Conservation (phyloP, 2,797 vertebrate genomes). For the Gymnocypris eckloni region DNA sequence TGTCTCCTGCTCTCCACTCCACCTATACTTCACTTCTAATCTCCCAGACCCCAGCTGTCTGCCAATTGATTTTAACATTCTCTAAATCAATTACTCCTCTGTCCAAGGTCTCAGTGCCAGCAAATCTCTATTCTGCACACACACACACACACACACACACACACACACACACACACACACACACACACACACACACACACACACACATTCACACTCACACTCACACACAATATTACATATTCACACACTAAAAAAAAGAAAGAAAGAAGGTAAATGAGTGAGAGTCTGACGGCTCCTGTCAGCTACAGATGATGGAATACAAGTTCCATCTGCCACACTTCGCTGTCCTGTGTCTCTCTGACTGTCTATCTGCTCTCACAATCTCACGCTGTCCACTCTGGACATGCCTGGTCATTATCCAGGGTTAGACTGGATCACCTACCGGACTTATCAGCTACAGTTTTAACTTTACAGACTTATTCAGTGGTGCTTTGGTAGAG, state of each 20-base stretch:
- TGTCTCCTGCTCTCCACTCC: constrained; percentile 66
- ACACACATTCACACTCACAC: constrained; percentile 5
- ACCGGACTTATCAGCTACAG: constrained; percentile 27
- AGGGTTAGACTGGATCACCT: constrained; percentile 40
- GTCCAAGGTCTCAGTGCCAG: constrained; percentile 80
- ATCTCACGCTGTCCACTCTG: constrained; percentile 40
- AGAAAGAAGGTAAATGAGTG: constrained; percentile 59
- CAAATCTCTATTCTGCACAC: constrained; percentile 62
- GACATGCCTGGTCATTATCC: constrained; percentile 56
- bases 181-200: constrained; percentile 1
- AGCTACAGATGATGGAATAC: constrained; percentile 52
- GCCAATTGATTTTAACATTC: constrained; percentile 86
- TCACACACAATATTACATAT: constrained; percentile 27
- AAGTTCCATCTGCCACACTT: constrained; percentile 51
- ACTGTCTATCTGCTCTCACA: constrained; percentile 42
- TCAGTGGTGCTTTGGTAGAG: neutral
- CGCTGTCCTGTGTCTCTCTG: constrained; percentile 42
- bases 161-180: neutral
- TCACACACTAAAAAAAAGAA: constrained; percentile 48
- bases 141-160: neutral
- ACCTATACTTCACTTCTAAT: constrained; percentile 82
- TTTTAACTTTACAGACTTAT: constrained; percentile 4
- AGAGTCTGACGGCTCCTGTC: constrained; percentile 48
- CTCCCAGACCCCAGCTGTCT: constrained; percentile 83
- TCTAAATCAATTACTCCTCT: constrained; percentile 85